Base-by-base conservation (phyloP, 2,888 invertebrate species). In the Thyatira batis region DNA sequence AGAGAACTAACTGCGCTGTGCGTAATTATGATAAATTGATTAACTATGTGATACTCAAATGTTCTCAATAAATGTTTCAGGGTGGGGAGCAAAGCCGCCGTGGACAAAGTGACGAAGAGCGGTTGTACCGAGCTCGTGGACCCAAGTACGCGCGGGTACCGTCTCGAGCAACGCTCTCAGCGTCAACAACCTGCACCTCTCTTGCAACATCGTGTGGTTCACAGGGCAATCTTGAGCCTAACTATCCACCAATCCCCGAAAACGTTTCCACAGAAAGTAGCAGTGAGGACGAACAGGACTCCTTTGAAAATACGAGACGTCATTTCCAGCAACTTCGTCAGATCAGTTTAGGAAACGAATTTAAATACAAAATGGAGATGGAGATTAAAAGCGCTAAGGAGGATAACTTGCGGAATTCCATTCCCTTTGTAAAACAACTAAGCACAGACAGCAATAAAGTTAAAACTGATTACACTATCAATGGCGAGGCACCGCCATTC, bases 341-440 rank as follows among this genome's bases (percentile, higher is more conserved):
- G 69, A 92, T 94, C 59, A 94, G 94, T 78, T 85, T 93, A 71
- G 94, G 94, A 61, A 94, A 94, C 81, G 93, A 93, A 64, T 94
- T 93, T 67, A 94, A 92, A 85, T 92, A 92, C 82, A 92, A 92
- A 71, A 92, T 92, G 91, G 94, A 94, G 81, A 94, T 94, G 94
- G 94, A 94, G 79, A 94, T 93, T 51, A 94, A 93, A 77, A 87
- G 84, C 63, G 93, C 93, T 27, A 93, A 93, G 65, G 92, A 93
- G 52, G 94, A 93, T 69, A 94, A 94, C 73, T 76, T 94, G 54
- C 88, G 94, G 20, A 93, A 91, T 71, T 91, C 93, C n/a, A 88
- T 94, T 62, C 94, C 94, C 27, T 94, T 91, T 67, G 93, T 94
- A 0, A 89, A 94, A 67, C 94, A 94, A 78, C 84, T 94, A 55